Conservation (phyloP, 2,113 vertebrate species). For the Pavo muticus region DNA sequence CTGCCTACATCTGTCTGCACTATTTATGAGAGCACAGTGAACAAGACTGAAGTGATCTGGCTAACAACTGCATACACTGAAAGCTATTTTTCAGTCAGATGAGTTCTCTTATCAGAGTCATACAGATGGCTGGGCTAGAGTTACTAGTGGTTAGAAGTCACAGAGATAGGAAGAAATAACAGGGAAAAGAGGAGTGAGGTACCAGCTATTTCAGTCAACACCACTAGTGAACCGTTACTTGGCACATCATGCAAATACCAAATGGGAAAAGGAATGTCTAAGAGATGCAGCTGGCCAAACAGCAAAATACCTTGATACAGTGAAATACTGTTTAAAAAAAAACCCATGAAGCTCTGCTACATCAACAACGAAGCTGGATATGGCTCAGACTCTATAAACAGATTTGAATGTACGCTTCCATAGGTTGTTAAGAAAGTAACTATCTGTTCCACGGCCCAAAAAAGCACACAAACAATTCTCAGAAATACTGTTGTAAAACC, state of each 20-base stretch:
- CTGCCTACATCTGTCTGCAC: neutral
- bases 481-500: neutral
- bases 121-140: neutral
- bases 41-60: neutral
- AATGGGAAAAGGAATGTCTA: neutral
- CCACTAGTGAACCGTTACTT: neutral
- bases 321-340: neutral
- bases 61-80: neutral
- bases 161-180: neutral
- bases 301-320: neutral
- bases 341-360: neutral
- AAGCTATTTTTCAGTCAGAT: neutral
- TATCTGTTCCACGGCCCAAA: neutral
- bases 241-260: neutral
- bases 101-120: slow-evolving; percentile 8
- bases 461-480: neutral
- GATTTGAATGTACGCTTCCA: neutral
- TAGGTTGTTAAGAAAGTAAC: neutral
- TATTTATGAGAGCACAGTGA: neutral
- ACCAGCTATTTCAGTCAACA: neutral
- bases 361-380: neutral
- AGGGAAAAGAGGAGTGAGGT: neutral
- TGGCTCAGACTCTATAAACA: neutral
- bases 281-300: neutral
- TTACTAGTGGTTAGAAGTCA: neutral